Conservation (phyloP, 2,113 vertebrate species). For the Origma solitaria region DNA sequence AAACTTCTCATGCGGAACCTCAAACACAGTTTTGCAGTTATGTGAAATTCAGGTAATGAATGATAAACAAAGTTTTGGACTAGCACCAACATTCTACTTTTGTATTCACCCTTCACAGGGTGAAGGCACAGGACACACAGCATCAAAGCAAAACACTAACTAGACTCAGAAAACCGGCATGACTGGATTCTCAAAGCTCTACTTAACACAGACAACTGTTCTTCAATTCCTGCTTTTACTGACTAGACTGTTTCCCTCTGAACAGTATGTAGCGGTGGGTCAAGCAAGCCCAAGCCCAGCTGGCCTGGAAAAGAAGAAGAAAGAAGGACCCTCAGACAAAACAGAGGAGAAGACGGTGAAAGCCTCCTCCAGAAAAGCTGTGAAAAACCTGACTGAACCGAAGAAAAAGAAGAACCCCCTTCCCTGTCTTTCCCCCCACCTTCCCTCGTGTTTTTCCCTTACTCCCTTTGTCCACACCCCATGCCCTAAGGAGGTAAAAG, state of each 20-base stretch:
- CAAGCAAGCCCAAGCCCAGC: too few species aligned
- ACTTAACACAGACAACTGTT: neutral
- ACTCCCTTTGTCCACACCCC: too few species aligned
- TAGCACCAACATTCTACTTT: neutral
- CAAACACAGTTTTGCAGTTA: neutral
- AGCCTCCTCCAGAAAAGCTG: too few species aligned
- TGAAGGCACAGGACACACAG: neutral
- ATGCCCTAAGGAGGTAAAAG: too few species aligned
- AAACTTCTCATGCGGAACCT: neutral
- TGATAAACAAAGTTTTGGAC: constrained; percentile 2
- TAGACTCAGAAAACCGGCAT: neutral
- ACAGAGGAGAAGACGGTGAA: too few species aligned
- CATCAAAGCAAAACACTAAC: neutral
- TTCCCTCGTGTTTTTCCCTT: too few species aligned
- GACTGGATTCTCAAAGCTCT: neutral
- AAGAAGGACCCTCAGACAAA: too few species aligned
- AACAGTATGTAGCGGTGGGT: too few species aligned
- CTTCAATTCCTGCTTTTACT: neutral
- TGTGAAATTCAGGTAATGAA: neutral
- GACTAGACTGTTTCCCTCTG: neutral
- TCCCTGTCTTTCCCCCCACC: too few species aligned
- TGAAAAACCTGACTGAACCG: too few species aligned
- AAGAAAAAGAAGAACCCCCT: too few species aligned
- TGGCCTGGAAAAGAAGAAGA: too few species aligned
- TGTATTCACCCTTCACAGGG: neutral